Evolutionary conservation across 92 coral and sea anemone genomes (phyloP).

Genomic region (Siderastrea siderea): DNA sequence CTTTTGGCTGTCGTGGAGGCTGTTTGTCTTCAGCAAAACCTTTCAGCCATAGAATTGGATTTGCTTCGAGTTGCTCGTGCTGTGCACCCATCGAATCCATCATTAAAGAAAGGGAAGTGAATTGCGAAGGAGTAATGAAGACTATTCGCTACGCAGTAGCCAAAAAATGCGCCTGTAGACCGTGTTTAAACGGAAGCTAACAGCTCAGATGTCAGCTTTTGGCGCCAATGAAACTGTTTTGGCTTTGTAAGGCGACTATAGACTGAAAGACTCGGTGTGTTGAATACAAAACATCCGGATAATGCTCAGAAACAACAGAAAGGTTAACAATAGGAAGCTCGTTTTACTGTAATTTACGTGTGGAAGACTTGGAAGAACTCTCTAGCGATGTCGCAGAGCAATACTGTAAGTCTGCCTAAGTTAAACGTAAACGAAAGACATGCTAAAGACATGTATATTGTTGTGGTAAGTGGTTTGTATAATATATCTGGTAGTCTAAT

Average conservation of each 20-base stretch:
- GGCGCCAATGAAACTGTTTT: background rate
- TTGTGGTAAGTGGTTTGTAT: conserved; percentile 25
- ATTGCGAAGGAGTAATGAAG: conserved; percentile 56
- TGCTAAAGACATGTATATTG: background rate
- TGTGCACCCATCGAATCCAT: conserved; percentile 82
- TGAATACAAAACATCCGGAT: background rate
- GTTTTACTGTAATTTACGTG: background rate
- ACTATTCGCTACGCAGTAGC: conserved; percentile 74
- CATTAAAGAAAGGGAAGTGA: conserved; percentile 30
- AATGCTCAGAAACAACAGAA: conserved; percentile 1
- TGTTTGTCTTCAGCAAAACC: conserved; percentile 96
- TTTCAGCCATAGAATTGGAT: conserved; percentile 68
- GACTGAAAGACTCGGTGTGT: background rate
- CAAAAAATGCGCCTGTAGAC: conserved; percentile 88
- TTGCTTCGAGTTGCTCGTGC: conserved; percentile 94
- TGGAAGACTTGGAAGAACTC: background rate
- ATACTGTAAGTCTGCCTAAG: background rate
- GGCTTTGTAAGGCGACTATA: background rate
- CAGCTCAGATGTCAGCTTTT: background rate
- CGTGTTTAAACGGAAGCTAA: conserved; percentile 72
- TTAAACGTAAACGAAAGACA: background rate
- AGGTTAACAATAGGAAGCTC: background rate
- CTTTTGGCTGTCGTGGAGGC: conserved; percentile 87
- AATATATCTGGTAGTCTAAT: background rate
- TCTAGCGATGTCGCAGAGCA: no score